A percentile compares a stretch with the other conserved stretches of the same genome.
These are phyloP conservation scores for Stegastes partitus DNA, from an alignment of 2,113 vertebrate species.

Conservation along the genomic window DNA sequence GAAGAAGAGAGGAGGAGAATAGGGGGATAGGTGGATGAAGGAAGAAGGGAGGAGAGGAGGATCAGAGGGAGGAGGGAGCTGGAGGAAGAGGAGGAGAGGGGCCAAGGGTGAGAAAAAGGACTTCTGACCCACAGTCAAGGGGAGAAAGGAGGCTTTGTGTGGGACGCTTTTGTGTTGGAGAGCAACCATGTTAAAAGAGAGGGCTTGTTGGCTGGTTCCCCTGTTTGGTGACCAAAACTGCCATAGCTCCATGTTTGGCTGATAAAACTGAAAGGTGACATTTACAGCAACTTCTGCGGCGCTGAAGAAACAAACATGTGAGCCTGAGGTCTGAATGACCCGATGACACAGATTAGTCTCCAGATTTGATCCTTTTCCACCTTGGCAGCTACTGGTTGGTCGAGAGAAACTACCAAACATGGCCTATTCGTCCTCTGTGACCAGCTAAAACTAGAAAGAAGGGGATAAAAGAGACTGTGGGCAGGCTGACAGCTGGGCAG, in stretches of 20 bases:
- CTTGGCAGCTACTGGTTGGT: neutral
- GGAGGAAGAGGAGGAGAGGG: conserved; percentile 91
- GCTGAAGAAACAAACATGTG: neutral
- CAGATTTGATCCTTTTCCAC: neutral
- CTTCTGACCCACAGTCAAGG: conserved; percentile 97
- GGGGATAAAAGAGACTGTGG: conserved; percentile 11
- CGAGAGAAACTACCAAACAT: neutral
- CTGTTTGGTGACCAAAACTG: conserved; percentile 76
- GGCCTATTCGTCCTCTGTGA: conserved; percentile 8
- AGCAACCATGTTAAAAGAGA: conserved; percentile 92
- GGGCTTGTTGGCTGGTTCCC: conserved; percentile 81
- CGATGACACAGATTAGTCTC: conserved; percentile 6
- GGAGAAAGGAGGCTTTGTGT: conserved; percentile 93
- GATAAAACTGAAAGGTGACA: conserved; percentile 21
- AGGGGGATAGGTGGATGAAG: conserved; percentile 49
- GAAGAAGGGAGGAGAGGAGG: conserved; percentile 91
- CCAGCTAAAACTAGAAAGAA: neutral
- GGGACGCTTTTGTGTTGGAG: conserved; percentile 90
- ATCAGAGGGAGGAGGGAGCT: conserved; percentile 88
- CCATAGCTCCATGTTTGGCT: conserved; percentile 16
- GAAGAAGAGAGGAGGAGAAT: conserved; percentile 41
- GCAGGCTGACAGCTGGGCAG: conserved; percentile 15
- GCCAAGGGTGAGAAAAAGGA: conserved; percentile 93
- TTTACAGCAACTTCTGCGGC: conserved; percentile 50
- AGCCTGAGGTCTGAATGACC: conserved; percentile 13